Percentiles rank a stretch among this genome's conserved stretches.
These are phyloP conservation scores for Sinotaia quadrata DNA, from an alignment of 2,888 invertebrate genomes.

Conservation along the genomic window DNA sequence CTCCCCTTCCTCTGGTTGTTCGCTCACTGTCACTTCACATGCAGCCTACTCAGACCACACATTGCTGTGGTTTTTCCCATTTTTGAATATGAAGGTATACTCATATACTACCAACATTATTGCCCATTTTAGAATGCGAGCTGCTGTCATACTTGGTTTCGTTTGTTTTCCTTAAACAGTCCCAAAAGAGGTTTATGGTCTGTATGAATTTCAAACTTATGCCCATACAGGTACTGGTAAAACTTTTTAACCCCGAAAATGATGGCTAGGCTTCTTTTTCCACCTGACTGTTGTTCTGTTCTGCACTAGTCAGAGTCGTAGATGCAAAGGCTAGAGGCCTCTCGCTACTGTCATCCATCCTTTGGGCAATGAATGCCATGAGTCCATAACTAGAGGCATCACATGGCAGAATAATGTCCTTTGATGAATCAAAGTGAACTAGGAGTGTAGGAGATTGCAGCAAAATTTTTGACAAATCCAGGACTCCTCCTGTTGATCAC, in stretches of 20 bases:
- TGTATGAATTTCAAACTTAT: no score
- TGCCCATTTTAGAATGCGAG: conserved; percentile 14
- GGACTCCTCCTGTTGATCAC: no score
- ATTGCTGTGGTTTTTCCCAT: conserved; percentile 1
- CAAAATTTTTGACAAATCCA: no score
- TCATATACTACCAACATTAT: conserved; percentile 5
- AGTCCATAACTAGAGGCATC: conserved; percentile 68
- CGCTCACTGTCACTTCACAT: not conserved
- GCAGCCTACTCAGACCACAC: no score
- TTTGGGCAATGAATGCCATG: conserved; percentile 46
- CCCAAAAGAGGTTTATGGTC: no score
- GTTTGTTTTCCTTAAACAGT: no score
- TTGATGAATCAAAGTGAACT: no score
- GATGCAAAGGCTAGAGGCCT: conserved; percentile 28
- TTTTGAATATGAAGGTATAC: conserved; percentile 1
- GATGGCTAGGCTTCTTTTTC: conserved; percentile 20
- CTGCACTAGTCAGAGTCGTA: conserved; percentile 17
- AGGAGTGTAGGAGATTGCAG: no score
- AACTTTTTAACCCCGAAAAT: conserved; percentile 16
- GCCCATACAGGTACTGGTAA: conserved; percentile 22
- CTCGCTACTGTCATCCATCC: conserved; percentile 22
- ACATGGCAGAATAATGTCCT: no score
- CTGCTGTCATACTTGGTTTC: conserved; percentile 1
- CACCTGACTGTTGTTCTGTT: conserved; percentile 23
- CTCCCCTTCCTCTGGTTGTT: not conserved